Evolutionary conservation across 2,888 invertebrate species (phyloP).

Genomic region (Phasia obesa): DNA sequence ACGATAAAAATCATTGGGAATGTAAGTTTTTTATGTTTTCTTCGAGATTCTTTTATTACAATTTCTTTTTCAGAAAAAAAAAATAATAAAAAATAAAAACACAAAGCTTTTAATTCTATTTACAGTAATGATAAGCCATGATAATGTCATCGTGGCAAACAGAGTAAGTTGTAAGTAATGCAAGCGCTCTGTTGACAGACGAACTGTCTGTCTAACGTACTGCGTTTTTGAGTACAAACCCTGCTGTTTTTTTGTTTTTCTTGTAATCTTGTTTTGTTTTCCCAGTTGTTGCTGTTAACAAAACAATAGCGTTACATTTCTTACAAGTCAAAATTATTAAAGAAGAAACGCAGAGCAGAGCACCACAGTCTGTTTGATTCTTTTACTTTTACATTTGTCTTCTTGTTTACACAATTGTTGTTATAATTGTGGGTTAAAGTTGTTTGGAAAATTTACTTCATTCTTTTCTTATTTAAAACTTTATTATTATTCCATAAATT

Average conservation of each 20-base stretch:
- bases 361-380: neutral
- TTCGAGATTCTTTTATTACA: constrained; percentile 17
- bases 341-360: neutral
- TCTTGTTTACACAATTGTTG: constrained; percentile 59
- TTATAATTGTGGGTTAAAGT: constrained; percentile 60
- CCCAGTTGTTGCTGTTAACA: neutral
- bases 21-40: neutral
- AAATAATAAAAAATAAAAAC: neutral
- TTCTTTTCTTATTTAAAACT: constrained; percentile 7
- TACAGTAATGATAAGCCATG: constrained; percentile 52
- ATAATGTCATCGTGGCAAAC: constrained; percentile 33
- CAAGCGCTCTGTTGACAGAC: neutral
- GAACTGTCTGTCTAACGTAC: neutral
- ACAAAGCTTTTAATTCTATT: constrained; percentile 53
- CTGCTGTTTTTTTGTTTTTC: constrained; percentile 47
- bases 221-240: neutral
- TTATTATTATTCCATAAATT: constrained; percentile 61
- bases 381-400: constrained; percentile 36
- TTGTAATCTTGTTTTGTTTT: constrained; percentile 10
- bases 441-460: constrained; percentile 13
- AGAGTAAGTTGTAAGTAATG: no score
- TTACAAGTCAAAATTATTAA: constrained; percentile 43
- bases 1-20: constrained; percentile 39
- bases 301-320: constrained; percentile 23
- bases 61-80: constrained; percentile 17